Base-by-base conservation (phyloP, 2,797 vertebrate species). In the Harpagifer antarcticus region DNA sequence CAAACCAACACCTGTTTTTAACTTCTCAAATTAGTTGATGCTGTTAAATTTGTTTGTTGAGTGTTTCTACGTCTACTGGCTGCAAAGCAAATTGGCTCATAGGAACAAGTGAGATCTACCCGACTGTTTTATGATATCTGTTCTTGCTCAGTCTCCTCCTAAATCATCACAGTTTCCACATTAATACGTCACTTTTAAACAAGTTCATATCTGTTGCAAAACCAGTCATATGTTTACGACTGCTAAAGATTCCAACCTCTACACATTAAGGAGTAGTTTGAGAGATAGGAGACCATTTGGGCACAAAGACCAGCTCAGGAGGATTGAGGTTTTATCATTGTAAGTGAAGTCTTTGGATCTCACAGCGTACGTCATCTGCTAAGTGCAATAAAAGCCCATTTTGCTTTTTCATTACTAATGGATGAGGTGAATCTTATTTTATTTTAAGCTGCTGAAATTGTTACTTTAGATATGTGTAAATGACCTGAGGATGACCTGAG, bases 111-210 rank as follows among this genome's bases (percentile, higher is more conserved):
- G 55, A 65, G 40, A 80, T 83, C 72, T 66, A 68, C 19, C 68
- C 6, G 16, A 9, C 19, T 16, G 42, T 75, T 87, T 83, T 82
- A 88, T 76, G 73, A 74, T 68, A 55, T 12, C 60, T 77, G 60
- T 62, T 85, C 62, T 75, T 71, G 70, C 74, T 76, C 62, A 67
- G 44, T 73, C 71, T 53, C 71, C 16, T 60, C 76, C 55, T 74
- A 76, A 84, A 84, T 83, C 70, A 72, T 81, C 64, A 56, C 37
- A 71, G 70, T 86, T 84, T 88, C 66, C 72, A 73, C 60, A 82
- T 73, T 64, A 82, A 71, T 55, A 45, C 45, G 37, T 60, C 52
- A 8, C 42, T 79, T 72, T 78, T 58, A 54, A 75, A 80, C 31
- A 55, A 64, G 67, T 82, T 84, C 12, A 55, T 83, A 47, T 74